phyloP scores from a whole-genome alignment of 2,888 invertebrate genomes.

The Galeruca laticollis region DNA sequence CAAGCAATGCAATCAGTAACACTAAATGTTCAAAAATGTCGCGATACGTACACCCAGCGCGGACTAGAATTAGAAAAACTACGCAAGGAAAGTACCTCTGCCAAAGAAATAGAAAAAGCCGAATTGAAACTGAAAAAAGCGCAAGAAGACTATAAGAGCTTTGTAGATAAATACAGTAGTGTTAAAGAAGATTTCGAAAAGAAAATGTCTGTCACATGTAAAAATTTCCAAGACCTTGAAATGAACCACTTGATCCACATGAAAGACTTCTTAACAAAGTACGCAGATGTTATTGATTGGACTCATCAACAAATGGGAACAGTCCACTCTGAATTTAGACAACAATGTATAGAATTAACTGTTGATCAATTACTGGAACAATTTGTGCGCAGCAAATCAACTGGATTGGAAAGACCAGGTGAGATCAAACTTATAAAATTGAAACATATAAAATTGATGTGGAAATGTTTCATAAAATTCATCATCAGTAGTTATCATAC shows the following conservation, averaged over 20 bases:
- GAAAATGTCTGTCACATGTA: slow-evolving; percentile 93
- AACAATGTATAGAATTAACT: slow-evolving; percentile 91
- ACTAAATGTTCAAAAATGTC: slow-evolving; percentile 88
- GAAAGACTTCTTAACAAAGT: slow-evolving; percentile 93
- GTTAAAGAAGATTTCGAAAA: slow-evolving; percentile 95
- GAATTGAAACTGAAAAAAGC: slow-evolving; percentile 93
- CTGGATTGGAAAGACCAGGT: slow-evolving; percentile 94
- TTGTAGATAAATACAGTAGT: slow-evolving; percentile 92
- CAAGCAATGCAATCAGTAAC: slow-evolving; percentile 91
- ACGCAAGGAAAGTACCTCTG: slow-evolving; percentile 88
- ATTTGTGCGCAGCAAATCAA: slow-evolving; percentile 92
- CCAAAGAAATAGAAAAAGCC: slow-evolving; percentile 93
- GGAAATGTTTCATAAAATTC: background rate
- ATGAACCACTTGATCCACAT: slow-evolving; percentile 92
- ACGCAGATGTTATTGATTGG: slow-evolving; percentile 87
- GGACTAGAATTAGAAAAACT: slow-evolving; percentile 90
- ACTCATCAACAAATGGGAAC: slow-evolving; percentile 93
- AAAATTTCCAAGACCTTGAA: slow-evolving; percentile 95
- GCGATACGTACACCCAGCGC: slow-evolving; percentile 90
- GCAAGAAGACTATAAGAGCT: slow-evolving; percentile 92
- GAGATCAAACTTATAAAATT: slow-evolving; percentile 57
- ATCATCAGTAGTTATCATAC: too few species aligned
- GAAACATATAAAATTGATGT: background rate
- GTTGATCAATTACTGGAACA: slow-evolving; percentile 93
- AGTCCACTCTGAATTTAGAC: slow-evolving; percentile 93